phyloP scores from a whole-genome alignment of 1,140 invertebrate species.

The Ylistrum balloti region DNA sequence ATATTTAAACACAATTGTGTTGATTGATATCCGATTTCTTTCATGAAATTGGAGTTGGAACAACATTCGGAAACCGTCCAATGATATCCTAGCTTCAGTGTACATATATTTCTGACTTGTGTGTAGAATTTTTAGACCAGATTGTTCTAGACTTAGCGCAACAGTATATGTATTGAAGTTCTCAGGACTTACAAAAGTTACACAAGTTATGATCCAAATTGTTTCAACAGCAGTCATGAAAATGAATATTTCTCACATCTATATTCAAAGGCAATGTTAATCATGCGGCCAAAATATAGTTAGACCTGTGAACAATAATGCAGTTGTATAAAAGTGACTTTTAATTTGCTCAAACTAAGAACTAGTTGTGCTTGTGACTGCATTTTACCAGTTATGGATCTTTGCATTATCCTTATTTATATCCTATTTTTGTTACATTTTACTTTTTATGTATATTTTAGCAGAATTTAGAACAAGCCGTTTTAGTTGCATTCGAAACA shows the following conservation, averaged over 20 bases:
- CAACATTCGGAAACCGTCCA: no score
- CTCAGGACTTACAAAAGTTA: not conserved
- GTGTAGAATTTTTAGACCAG: no score
- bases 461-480: not conserved
- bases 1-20: no score
- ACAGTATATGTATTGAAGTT: no score
- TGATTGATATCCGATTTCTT: no score
- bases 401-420: not conserved
- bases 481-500: not conserved
- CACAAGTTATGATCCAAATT: not conserved
- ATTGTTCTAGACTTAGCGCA: no score
- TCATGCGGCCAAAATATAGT: not conserved
- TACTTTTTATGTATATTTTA: constrained; percentile 21
- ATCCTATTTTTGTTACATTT: not conserved
- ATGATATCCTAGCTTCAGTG: no score
- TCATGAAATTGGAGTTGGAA: no score
- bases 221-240: not conserved
- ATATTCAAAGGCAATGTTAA: not conserved
- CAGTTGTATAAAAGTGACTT: not conserved
- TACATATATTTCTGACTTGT: no score
- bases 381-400: not conserved
- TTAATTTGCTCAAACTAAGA: constrained; percentile 9
- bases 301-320: not conserved
- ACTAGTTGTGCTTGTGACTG: not conserved
- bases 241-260: not conserved